Base-by-base conservation (phyloP, 2,888 invertebrate species). In the Sipha maydis region DNA sequence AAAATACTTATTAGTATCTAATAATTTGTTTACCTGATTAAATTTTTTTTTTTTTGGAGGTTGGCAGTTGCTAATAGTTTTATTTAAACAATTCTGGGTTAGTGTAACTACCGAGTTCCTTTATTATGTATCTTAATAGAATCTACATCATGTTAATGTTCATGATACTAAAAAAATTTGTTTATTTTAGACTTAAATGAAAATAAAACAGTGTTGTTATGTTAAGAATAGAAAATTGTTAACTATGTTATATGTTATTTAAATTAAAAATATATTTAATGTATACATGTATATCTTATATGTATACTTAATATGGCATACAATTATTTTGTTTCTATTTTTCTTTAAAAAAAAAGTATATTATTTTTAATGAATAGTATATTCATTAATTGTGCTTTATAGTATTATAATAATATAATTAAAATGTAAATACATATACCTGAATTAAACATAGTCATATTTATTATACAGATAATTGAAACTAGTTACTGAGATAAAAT, bases 171-270 rank as follows among this genome's bases (percentile, higher is more conserved):
- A 41, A 61, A 31, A 56, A 31, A 41, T 38, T 8, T 76, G 25
- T 77, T 75, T 67, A 48, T 25, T 77, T 67, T 77, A 76, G 28
- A 41, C 41, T 77, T 85, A 31, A 41, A 48, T 3, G 28, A 85
- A 77, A 85, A 77, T 67, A 67, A 85, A 85, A 76, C 76, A 84
- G 41, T 85, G 84, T 85, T 41, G 41, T 85, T 77, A 77, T 67
- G 17, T 85, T 77, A 85, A 85, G 76, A 31, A 77, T 31, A 67
- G 76, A 67, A 76, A 84, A 67, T 85, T 76, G 76, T 85, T 85
- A 76, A 85, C 28, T 67, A 41, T 85, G 84, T 85, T 85, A 67
- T 77, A 67, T 84, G 84, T 85, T 85, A 41, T 85, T 85, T 67
- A 76, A 76, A 85, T 77, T 77, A 38, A 76, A 85, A 76, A 76